Evolutionary conservation across 2,113 vertebrate genomes (phyloP), one percentile per base, ranked within the genome.

Genomic region (Paradisaea rubra): DNA sequence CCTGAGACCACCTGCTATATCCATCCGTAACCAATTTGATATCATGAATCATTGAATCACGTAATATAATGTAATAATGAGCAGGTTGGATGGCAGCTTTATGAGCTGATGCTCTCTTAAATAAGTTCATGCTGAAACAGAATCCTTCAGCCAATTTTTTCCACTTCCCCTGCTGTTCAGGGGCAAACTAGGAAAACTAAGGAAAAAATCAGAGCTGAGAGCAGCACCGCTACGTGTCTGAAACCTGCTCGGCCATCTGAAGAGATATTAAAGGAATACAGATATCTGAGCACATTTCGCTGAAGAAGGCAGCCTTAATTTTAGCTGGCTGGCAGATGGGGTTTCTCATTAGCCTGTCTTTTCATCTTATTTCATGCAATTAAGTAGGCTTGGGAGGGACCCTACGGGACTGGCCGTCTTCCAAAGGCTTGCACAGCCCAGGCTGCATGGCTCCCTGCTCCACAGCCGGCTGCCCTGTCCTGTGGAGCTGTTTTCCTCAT

Each of bases 291-390:
- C 83, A 91, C 91, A 39, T 92, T 69, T 30, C 14, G 4, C 81
- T 68, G 45, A 81, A 42, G 92, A 81, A 94, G 84, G 84, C 84
- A 91, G 91, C 87, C 89, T 79, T 87, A 76, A 89, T 94, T 94
- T 87, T 84, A 94, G 84, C 78, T 85, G 93, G 78, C 84, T 97
- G 91, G 89, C 93, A 96, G 95, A 96, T 95, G 94, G 94, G 89
- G 39, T 80, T 89, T 65, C 95, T 95, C 95, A 95, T 95, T 95
- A 97, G 89, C 84, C 93, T 92, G 95, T 91, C 96, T 91, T 72
- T 79, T 95, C 91, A 85, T 94, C 93, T 92, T 89, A 94, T 94
- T 93, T 92, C 87, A 31, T 42, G 89, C 94, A 85, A 96, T 96
- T 97, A 92, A 97, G 93, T 28, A 85, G 93, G 85, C 76, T 91